phyloP scores from a whole-genome alignment of 2,113 vertebrate genomes.

The Callipepla californica region DNA sequence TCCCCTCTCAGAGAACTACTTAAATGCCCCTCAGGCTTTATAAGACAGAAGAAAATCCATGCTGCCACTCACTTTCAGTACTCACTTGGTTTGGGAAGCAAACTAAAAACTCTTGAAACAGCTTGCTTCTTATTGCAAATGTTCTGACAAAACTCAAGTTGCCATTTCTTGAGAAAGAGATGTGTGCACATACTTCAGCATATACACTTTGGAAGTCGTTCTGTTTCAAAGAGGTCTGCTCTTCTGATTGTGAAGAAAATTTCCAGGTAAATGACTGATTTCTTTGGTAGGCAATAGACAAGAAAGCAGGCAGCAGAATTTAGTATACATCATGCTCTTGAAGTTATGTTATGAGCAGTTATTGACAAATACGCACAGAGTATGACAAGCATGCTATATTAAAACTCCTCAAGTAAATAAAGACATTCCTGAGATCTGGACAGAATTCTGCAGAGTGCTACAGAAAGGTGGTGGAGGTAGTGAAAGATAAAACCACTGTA shows the following conservation, averaged over 20 bases:
- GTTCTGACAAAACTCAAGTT: neutral
- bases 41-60: neutral
- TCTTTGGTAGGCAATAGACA: neutral
- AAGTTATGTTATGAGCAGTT: neutral
- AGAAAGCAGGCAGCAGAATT: neutral
- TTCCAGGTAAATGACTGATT: neutral
- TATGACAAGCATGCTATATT: neutral
- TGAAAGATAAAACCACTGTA: neutral
- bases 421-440: neutral
- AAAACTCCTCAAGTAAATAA: neutral
- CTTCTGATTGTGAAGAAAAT: neutral
- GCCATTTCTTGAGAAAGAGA: neutral
- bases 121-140: neutral
- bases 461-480: neutral
- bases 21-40: neutral
- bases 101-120: neutral
- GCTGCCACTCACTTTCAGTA: neutral
- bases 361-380: neutral
- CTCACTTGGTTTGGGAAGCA: neutral
- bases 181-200: neutral
- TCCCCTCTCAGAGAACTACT: neutral
- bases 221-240: neutral
- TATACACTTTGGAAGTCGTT: neutral
- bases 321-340: neutral
- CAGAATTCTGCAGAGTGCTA: neutral